Evolutionary conservation across 2,113 vertebrate species (phyloP).

Genomic region (Melanocharis versteri): DNA sequence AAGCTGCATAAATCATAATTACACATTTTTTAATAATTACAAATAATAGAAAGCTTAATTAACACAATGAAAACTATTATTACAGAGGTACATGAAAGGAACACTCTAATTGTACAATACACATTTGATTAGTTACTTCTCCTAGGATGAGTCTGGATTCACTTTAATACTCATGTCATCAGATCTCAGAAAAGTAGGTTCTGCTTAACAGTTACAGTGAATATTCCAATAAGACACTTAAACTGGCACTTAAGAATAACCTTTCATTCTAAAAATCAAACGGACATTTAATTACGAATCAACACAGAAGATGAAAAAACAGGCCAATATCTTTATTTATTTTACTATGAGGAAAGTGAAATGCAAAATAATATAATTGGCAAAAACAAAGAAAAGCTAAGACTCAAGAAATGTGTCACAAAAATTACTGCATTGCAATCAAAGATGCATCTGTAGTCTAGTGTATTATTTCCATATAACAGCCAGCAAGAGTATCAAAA

Average conservation of each 20-base stretch:
- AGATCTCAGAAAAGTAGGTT: background rate
- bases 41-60: background rate
- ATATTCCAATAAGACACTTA: background rate
- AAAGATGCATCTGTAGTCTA: background rate
- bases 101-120: background rate
- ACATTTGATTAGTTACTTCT: background rate
- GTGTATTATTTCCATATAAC: background rate
- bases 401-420: background rate
- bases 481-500: background rate
- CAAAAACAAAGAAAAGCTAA: background rate
- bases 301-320: background rate
- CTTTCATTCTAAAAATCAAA: background rate
- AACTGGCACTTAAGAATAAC: background rate
- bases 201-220: background rate
- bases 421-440: background rate
- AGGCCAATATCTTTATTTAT: background rate
- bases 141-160: background rate
- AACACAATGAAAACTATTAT: background rate
- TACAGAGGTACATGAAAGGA: background rate
- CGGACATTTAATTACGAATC: background rate
- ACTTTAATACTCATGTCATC: background rate
- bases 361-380: background rate
- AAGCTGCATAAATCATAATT: background rate
- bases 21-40: background rate
- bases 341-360: background rate